Conservation (phyloP, 2,888 invertebrate species). For the Hylaea fasciaria region DNA sequence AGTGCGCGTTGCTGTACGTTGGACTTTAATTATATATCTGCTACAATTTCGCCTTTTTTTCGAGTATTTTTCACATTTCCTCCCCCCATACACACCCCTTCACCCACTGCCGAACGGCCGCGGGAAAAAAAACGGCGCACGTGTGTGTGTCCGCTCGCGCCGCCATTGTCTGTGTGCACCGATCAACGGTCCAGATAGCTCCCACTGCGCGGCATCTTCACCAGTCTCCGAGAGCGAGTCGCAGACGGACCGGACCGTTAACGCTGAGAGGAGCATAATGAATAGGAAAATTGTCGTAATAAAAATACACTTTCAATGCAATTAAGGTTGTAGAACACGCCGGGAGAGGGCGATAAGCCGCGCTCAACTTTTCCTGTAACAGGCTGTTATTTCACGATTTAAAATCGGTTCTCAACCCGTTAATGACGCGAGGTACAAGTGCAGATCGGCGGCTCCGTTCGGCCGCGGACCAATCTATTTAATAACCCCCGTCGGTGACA, state of each 20-base stretch:
- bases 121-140: slow-evolving; percentile 69
- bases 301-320: slow-evolving; percentile 74
- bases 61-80: slow-evolving; percentile 85
- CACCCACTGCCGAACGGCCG: slow-evolving; percentile 74
- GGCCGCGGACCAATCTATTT: slow-evolving; percentile 86
- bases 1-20: slow-evolving; percentile 77
- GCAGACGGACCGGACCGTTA: slow-evolving; percentile 34
- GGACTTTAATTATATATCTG: slow-evolving; percentile 85
- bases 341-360: slow-evolving; percentile 77
- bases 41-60: slow-evolving; percentile 85
- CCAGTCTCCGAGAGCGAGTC: slow-evolving; percentile 11
- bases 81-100: slow-evolving; percentile 68
- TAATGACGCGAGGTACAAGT: slow-evolving; percentile 85
- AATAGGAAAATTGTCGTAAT: slow-evolving; percentile 59
- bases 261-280: slow-evolving; percentile 46
- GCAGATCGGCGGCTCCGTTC: slow-evolving; percentile 84
- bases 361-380: slow-evolving; percentile 84
- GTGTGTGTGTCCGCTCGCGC: slow-evolving; percentile 63
- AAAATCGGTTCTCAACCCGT: slow-evolving; percentile 84
- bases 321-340: slow-evolving; percentile 76
- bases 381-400: slow-evolving; percentile 84
- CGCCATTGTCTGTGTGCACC: slow-evolving; percentile 44
- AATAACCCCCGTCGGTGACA: slow-evolving; percentile 85
- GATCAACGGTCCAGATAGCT: slow-evolving; percentile 17
- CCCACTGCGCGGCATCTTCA: slow-evolving; percentile 15